Conservation (phyloP, 2,888 invertebrate species). For the Rhingia rostrata region DNA sequence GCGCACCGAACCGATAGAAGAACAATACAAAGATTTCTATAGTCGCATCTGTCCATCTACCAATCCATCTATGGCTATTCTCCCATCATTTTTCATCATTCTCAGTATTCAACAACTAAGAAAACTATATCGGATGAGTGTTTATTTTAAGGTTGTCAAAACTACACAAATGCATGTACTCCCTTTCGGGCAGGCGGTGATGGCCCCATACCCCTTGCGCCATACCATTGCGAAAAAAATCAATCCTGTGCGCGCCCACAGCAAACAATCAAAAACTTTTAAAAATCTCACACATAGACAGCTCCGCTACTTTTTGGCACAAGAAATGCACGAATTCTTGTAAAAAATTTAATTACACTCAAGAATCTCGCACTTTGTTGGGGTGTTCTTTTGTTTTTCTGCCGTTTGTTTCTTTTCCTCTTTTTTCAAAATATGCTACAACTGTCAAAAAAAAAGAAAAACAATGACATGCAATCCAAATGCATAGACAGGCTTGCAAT, state of each 20-base stretch:
- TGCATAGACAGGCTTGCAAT: constrained; percentile 48
- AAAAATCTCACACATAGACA: constrained; percentile 16
- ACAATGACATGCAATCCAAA: constrained; percentile 59
- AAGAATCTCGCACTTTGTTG: constrained; percentile 55
- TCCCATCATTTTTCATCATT: constrained; percentile 39
- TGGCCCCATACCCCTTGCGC: constrained; percentile 10
- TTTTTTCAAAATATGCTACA: constrained; percentile 6
- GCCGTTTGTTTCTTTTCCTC: no score
- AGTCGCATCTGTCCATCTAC: constrained; percentile 22
- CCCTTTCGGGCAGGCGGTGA: constrained; percentile 21
- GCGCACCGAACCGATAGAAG: constrained; percentile 28
- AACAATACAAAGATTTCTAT: constrained; percentile 41
- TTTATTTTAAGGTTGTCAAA: constrained; percentile 71
- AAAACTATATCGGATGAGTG: constrained; percentile 53
- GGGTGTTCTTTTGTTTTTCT: constrained; percentile 40
- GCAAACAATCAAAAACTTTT: constrained; percentile 35
- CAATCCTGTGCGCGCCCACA: constrained; percentile 64
- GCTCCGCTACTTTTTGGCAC: constrained; percentile 49
- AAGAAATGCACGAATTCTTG: constrained; percentile 56
- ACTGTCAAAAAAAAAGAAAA: background rate
- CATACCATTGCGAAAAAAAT: constrained; percentile 29
- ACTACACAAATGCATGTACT: constrained; percentile 25
- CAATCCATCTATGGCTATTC: constrained; percentile 69
- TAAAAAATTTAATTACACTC: constrained; percentile 61
- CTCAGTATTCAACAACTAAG: constrained; percentile 9